A percentile compares a stretch with the other conserved stretches of the same genome.
phyloP scores from a whole-genome alignment of 2,113 vertebrate species.

The Odontesthes bonariensis region DNA sequence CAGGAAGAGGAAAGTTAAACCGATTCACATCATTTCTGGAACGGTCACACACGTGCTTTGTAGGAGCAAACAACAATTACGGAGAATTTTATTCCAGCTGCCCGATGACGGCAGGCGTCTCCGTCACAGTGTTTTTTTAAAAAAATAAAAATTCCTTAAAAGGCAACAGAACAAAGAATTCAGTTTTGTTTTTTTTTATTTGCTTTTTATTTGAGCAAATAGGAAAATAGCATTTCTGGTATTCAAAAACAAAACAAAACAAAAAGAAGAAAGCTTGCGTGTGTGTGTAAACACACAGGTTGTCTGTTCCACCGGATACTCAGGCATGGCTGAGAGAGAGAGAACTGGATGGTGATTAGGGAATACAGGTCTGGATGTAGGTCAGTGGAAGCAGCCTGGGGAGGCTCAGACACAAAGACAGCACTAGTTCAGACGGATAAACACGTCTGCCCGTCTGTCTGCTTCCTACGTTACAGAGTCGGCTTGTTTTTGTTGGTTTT shows the following conservation, averaged over 20 bases:
- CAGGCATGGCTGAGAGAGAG: slow-evolving; percentile 39
- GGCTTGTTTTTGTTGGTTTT: too few species aligned
- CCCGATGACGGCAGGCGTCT: too few species aligned
- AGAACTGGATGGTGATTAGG: slow-evolving; percentile 50
- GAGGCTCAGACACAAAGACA: slow-evolving; percentile 75
- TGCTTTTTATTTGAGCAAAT: slow-evolving; percentile 79
- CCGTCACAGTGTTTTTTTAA: too few species aligned
- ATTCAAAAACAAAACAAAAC: slow-evolving; percentile 66
- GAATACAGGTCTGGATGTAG: slow-evolving; percentile 71
- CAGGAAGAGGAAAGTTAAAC: too few species aligned
- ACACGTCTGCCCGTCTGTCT: slow-evolving; percentile 60
- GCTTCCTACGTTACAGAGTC: slow-evolving; percentile 30
- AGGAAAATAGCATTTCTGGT: slow-evolving; percentile 86
- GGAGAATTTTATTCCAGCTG: too few species aligned
- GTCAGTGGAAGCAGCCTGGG: slow-evolving; percentile 76
- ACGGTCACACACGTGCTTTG: too few species aligned
- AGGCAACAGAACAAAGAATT: background rate
- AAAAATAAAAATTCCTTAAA: background rate
- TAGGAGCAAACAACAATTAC: too few species aligned
- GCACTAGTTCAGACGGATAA: slow-evolving; percentile 67
- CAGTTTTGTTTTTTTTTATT: background rate
- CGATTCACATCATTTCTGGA: too few species aligned
- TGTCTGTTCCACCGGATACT: slow-evolving; percentile 54
- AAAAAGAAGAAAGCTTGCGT: slow-evolving; percentile 47
- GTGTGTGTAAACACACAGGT: background rate